Percentiles rank a stretch among this genome's conserved stretches.
phyloP scores from a whole-genome alignment of 2,888 invertebrate species.

The Exocentrus adspersus region DNA sequence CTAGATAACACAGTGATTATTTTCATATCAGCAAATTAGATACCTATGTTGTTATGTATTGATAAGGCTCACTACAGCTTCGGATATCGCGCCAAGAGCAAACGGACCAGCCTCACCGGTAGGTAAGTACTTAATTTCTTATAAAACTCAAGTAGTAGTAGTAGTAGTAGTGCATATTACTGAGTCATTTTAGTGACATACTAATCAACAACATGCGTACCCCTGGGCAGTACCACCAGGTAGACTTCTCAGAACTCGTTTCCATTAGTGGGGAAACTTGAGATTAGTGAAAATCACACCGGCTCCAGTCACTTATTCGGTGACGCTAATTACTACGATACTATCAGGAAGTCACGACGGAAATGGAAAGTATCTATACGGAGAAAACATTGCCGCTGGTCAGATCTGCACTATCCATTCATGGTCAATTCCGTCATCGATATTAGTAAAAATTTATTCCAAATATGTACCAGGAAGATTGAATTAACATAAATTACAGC shows the following conservation, averaged over 20 bases:
- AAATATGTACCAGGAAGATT: neutral
- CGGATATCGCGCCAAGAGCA: neutral
- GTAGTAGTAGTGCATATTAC: slow-evolving; percentile 12
- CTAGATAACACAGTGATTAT: slow-evolving; percentile 29
- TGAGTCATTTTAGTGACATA: slow-evolving; percentile 27
- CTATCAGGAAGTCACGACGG: neutral
- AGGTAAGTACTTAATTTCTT: slow-evolving; percentile 10
- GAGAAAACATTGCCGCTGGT: neutral
- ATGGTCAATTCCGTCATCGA: neutral
- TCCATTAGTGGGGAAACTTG: slow-evolving; percentile 22
- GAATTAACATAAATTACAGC: too few relatives aligned
- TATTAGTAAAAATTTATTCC: neutral
- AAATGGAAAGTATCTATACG: slow-evolving; percentile 14
- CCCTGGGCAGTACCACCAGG: neutral
- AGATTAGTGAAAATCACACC: slow-evolving; percentile 17
- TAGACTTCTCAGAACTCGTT: slow-evolving; percentile 9
- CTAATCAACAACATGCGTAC: slow-evolving; percentile 12
- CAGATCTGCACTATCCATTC: neutral
- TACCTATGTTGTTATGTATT: slow-evolving; percentile 19
- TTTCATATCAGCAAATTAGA: slow-evolving; percentile 32
- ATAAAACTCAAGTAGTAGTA: too few relatives aligned
- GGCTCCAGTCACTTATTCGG: neutral
- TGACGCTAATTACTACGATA: slow-evolving; percentile 1
- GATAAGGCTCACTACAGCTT: slow-evolving; percentile 18
- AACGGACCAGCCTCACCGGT: slow-evolving; percentile 7